Evolutionary conservation across 2,113 vertebrate species (phyloP), one percentile per base, ranked within the genome.

Genomic region (Ifrita kowaldi): DNA sequence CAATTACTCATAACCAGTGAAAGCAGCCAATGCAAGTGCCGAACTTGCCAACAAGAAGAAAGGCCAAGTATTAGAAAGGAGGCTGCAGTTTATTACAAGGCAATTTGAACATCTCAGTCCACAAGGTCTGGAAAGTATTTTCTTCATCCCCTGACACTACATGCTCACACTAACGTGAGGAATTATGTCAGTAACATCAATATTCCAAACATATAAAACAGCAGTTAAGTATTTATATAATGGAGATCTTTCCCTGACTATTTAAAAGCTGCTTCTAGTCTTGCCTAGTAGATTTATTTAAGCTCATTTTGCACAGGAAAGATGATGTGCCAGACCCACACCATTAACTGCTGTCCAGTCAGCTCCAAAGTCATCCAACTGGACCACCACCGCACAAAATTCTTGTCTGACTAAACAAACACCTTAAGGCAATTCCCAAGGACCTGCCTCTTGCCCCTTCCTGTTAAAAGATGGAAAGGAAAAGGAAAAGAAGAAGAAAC

Each of bases 331-430:
- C 94, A 97, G 87, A 96, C 75, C 55, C 89, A 37, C 46, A 93
- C 77, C 97, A 92, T 79, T 94, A 95, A 87, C 68, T 93, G 91
- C 83, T 92, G 74, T 60, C 80, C 35, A 59, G 88, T 86, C 87
- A 97, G 92, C 65, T 87, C 56, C 89, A 97, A 96, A 96, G 90
- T 73, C 93, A 94, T 88, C 91, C 93, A 94, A 93, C 53, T 79
- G 94, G 79, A 87, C 85, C 93, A 96, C 69, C 91, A 88, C 32
- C 11, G 19, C 85, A 87, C 79, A 86, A 81, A 89, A 96, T 60
- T 94, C 75, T 90, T 95, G 64, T 65, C 94, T 96, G 86, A 90
- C 76, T 86, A 95, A 93, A 93, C 50, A 97, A 91, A 90, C 88
- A 92, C 84, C 74, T 90, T 85, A 78, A 95, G 88, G 81, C 60